Evolutionary conservation across 2,113 vertebrate genomes (phyloP).

Genomic region (Apodemus speciosus): DNA sequence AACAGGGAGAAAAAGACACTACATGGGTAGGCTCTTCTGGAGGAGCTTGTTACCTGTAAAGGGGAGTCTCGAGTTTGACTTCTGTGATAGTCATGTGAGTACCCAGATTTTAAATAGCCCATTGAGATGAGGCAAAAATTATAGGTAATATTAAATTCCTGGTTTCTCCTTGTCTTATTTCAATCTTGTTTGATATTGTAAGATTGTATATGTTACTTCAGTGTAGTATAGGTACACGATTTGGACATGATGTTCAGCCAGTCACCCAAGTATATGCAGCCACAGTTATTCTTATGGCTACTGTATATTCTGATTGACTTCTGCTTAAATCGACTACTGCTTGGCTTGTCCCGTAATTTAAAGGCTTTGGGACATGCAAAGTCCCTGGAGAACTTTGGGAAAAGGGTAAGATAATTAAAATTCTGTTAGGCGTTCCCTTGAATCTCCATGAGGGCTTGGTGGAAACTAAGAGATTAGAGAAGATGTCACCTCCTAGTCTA

Average conservation of each 20-base stretch:
- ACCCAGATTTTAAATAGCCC: not conserved
- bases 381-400: not conserved
- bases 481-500: not conserved
- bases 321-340: not conserved
- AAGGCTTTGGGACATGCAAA: not conserved
- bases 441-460: not conserved
- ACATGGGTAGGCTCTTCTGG: not conserved
- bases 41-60: not conserved
- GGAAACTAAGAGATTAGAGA: not conserved
- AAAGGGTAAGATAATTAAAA: not conserved
- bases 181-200: slow-evolving; percentile 10
- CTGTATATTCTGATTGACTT: slow-evolving; percentile 25
- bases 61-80: not conserved
- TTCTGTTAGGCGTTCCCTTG: not conserved
- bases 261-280: not conserved
- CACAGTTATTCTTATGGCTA: not conserved
- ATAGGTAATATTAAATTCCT: not conserved
- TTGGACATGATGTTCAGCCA: slow-evolving; percentile 11
- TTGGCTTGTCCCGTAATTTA: not conserved
- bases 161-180: not conserved
- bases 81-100: not conserved
- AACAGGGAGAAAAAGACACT: not conserved
- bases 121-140: not conserved
- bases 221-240: not conserved
- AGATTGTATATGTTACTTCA: not conserved